A percentile compares a stretch with the other conserved stretches of the same genome.
phyloP scores from a whole-genome alignment of 2,797 vertebrate genomes.

The Leptoclinus maculatus region DNA sequence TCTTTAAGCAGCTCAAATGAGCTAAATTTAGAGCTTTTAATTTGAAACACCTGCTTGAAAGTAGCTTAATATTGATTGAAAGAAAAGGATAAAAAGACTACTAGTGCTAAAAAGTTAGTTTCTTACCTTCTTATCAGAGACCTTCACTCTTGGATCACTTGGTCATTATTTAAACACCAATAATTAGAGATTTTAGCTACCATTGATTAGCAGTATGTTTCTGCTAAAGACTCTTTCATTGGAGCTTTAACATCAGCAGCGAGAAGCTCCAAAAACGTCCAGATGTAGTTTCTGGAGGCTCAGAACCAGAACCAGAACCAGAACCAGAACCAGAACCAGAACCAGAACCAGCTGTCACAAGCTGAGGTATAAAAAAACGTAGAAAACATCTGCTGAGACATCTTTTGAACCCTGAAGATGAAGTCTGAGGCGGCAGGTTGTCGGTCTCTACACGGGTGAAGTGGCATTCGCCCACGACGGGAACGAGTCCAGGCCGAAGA shows the following conservation, averaged over 20 bases:
- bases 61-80: not conserved
- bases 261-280: no score
- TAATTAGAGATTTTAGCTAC: not conserved
- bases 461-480: slow-evolving; percentile 92
- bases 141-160: not conserved
- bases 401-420: not conserved
- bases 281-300: not conserved
- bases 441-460: not conserved
- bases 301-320: slow-evolving; percentile 27
- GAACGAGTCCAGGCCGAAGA: slow-evolving; percentile 89
- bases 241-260: not conserved
- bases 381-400: not conserved
- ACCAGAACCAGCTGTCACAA: not conserved
- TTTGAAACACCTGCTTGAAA: not conserved
- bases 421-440: not conserved
- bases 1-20: not conserved
- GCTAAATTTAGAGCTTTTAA: not conserved
- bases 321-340: no score
- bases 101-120: no score
- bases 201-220: not conserved
- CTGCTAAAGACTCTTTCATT: not conserved
- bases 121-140: not conserved
- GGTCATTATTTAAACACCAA: not conserved
- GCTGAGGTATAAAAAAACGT: not conserved
- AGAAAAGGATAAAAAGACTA: not conserved